phyloP scores from a whole-genome alignment of 2,113 vertebrate species.

The Jaculus jaculus region DNA sequence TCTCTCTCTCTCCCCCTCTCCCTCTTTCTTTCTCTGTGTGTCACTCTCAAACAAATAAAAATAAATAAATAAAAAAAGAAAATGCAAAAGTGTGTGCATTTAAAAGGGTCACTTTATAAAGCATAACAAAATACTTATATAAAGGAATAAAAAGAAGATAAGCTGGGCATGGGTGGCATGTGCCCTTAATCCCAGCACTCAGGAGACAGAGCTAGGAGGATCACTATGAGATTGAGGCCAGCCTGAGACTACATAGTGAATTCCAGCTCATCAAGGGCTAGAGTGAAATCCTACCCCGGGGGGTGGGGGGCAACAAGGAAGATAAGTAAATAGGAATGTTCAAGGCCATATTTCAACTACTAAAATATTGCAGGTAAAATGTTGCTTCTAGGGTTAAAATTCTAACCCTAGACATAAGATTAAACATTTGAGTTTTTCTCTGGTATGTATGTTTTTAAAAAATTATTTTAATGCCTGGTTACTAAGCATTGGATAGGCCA shows the following conservation, averaged over 20 bases:
- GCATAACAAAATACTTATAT: neutral
- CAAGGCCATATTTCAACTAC: constrained; percentile 29
- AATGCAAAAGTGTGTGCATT: neutral
- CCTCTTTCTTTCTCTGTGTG: too few species aligned
- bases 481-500: neutral
- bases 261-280: too few species aligned
- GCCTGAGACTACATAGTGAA: too few species aligned
- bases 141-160: neutral
- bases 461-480: neutral
- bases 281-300: too few species aligned
- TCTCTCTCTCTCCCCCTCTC: too few species aligned
- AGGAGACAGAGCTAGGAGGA: too few species aligned
- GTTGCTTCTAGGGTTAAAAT: neutral
- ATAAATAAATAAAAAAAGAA: too few species aligned
- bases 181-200: too few species aligned
- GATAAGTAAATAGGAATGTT: constrained; percentile 3
- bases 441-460: constrained; percentile 28
- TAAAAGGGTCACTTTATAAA: constrained; percentile 15
- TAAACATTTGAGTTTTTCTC: constrained; percentile 29
- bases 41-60: too few species aligned
- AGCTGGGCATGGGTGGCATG: too few species aligned
- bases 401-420: constrained; percentile 16
- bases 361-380: constrained; percentile 29
- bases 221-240: too few species aligned
- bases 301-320: too few species aligned